Percentiles rank a stretch among this genome's conserved stretches.
Evolutionary conservation across 2,113 vertebrate species (phyloP).

Genomic region (Otus sunia): DNA sequence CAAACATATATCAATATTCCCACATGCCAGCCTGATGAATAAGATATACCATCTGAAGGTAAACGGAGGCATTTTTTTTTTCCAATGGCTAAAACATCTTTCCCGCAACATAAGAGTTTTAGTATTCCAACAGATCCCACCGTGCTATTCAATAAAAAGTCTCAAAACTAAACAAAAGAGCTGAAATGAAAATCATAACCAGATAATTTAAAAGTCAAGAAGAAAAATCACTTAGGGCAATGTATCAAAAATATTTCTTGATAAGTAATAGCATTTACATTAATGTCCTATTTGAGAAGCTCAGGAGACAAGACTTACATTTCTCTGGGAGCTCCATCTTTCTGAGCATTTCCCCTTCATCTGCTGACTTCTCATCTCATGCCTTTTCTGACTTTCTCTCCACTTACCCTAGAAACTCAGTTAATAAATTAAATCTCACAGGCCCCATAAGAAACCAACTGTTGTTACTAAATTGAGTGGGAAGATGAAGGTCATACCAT

Average conservation of each 20-base stretch:
- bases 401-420: constrained; percentile 62
- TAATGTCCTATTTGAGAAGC: not conserved
- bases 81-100: not conserved
- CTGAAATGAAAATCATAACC: not conserved
- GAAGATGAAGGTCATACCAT: constrained; percentile 74
- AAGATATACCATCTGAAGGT: not conserved
- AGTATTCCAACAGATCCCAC: not conserved
- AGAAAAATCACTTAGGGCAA: not conserved
- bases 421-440: constrained; percentile 64
- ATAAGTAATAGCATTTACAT: not conserved
- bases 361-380: not conserved
- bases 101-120: not conserved
- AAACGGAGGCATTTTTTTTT: fast-evolving
- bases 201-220: not conserved
- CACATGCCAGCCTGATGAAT: not conserved
- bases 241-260: not conserved
- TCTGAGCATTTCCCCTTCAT: not conserved
- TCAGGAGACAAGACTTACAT: constrained; percentile 66
- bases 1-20: not conserved
- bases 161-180: not conserved
- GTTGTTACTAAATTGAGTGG: constrained; percentile 76
- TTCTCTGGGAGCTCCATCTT: constrained; percentile 11
- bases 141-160: not conserved
- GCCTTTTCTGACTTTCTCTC: constrained; percentile 27
- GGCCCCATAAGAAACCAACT: constrained; percentile 65